Evolutionary conservation across 2,888 invertebrate species (phyloP), one percentile per base, ranked within the genome.

Genomic region (Ornithoptera alexandrae): DNA sequence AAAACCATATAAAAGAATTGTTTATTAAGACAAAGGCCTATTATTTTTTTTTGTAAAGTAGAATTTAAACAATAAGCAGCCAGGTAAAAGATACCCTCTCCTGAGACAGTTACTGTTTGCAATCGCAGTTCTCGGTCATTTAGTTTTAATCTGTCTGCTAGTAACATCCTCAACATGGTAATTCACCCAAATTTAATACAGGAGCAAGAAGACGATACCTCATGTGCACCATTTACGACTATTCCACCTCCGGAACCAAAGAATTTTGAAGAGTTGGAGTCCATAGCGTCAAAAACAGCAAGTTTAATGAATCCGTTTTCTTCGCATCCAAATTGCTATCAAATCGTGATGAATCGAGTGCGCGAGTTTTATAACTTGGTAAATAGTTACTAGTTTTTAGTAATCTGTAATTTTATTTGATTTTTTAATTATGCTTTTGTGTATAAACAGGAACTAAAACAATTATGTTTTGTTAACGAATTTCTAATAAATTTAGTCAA

Each of bases 281-380:
- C 74, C 53, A 72, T 76, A 17, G 79, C 79, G 2, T 72, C 75
- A 6, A 42, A 72, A 15, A 73, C 75, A 10, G 75, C 75, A 8
- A 65, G 36, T 18, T 71, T 71, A 59, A 76, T 77, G 70, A 71
- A 53, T 46, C 69, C 62, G 20, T 72, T 63, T 42, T 53, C 12
- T 69, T 72, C 12, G 15, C 36, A 60, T 50, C 58, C 69, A 8
- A 70, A 68, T 17, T 39, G 68, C 18, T 59, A 63, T 61, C 79
- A 81, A 65, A 65, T 67, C 6, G 75, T 75, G 24, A 79, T 81
- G 75, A 76, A 81, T 67, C 73, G 71, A 17, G 64, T 78, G 3
- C 75, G 81, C 22, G 73, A 77, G 56, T 50, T 74, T 50, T 78
- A 72, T 67, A 82, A 80, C 58, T 64, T 81, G 74, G 81, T 81